Conservation (phyloP, 2,888 invertebrate species). For the Lycia hirtaria region DNA sequence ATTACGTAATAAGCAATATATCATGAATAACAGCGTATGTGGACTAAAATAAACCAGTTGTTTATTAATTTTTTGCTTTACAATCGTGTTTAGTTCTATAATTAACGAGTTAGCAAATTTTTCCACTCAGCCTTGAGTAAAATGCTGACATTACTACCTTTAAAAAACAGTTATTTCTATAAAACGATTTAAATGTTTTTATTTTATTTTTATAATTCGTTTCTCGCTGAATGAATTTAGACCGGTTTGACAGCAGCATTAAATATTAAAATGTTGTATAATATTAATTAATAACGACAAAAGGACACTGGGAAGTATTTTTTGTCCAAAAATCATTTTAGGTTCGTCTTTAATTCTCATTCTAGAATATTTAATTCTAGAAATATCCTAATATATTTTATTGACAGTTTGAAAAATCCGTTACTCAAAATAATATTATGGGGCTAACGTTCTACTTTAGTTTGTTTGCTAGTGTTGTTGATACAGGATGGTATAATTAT, state of each 20-base stretch:
- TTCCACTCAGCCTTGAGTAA: conserved; percentile 14
- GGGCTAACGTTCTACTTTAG: conserved; percentile 14
- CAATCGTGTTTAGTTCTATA: not conserved
- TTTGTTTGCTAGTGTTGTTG: not conserved
- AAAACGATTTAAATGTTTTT: too few species aligned
- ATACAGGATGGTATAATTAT: not conserved
- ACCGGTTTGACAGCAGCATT: too few species aligned
- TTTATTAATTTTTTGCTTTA: not conserved
- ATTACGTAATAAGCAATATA: conserved; percentile 14
- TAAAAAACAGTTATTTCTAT: too few species aligned
- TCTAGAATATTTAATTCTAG: too few species aligned
- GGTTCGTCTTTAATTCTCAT: too few species aligned
- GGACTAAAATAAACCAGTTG: conserved; percentile 14
- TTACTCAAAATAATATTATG: conserved; percentile 5
- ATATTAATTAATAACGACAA: too few species aligned
- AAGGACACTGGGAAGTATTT: too few species aligned
- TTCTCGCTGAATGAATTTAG: too few species aligned
- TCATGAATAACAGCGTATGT: not conserved
- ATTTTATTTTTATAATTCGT: too few species aligned
- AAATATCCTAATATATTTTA: not conserved
- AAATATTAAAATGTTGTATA: too few species aligned
- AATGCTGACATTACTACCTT: not conserved
- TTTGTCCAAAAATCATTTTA: too few species aligned
- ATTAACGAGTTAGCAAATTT: conserved; percentile 5
- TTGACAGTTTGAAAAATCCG: not conserved